A percentile compares a stretch with the other conserved stretches of the same genome.
These are phyloP conservation scores for Diprion similis DNA, from an alignment of 1,140 invertebrate genomes.

Conservation along the genomic window DNA sequence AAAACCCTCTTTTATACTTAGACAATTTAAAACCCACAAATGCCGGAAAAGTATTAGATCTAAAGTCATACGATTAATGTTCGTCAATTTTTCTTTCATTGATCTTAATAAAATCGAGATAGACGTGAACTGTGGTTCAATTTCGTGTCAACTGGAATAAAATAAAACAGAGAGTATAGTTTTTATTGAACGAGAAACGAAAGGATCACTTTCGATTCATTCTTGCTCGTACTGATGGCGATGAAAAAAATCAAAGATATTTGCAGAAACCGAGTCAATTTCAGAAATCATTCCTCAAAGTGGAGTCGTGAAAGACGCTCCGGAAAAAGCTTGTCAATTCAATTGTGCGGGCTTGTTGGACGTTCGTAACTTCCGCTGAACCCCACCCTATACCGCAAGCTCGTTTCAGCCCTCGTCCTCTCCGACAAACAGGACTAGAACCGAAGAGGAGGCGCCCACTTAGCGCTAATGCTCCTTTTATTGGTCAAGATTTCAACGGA, in stretches of 20 bases:
- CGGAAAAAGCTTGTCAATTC: neutral
- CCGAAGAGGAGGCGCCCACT: slow-evolving; percentile 44
- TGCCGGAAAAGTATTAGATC: too few species aligned
- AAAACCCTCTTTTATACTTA: too few species aligned
- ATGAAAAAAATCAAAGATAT: neutral
- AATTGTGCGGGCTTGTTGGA: neutral
- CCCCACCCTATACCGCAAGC: slow-evolving; percentile 27
- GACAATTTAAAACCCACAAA: too few species aligned
- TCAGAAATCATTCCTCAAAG: neutral
- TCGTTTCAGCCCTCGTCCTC: slow-evolving; percentile 40
- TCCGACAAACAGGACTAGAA: slow-evolving; percentile 47
- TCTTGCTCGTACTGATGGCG: neutral
- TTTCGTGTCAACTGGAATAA: too few species aligned
- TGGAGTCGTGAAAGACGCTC: neutral
- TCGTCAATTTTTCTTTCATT: too few species aligned
- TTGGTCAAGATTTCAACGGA: slow-evolving; percentile 48
- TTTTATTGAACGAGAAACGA: too few species aligned
- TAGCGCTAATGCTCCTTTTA: slow-evolving; percentile 53
- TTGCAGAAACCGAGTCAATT: neutral
- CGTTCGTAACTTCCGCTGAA: slow-evolving; percentile 27
- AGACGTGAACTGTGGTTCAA: too few species aligned
- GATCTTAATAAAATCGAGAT: too few species aligned
- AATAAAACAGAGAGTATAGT: too few species aligned
- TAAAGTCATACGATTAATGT: too few species aligned
- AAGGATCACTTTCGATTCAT: too few species aligned